Evolutionary conservation across 2,888 invertebrate species (phyloP).

Genomic region (Brachylomia viminalis): DNA sequence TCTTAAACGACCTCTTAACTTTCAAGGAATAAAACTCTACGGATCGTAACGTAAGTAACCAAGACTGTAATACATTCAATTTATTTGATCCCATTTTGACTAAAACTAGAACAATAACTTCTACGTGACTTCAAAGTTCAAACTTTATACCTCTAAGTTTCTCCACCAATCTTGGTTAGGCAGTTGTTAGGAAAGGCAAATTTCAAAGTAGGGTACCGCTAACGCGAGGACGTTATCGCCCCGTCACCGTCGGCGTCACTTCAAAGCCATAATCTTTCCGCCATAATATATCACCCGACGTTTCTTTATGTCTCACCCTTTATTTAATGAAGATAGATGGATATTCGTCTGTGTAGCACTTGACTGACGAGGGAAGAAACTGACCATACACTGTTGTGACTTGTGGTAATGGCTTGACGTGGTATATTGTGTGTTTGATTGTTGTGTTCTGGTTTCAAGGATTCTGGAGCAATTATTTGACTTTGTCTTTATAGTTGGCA

Average conservation of each 20-base stretch:
- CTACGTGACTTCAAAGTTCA: slow-evolving; percentile 41
- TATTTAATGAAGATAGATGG: slow-evolving; percentile 67
- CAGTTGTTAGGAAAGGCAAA: slow-evolving; percentile 51
- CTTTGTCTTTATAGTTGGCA: neutral
- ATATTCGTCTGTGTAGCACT: slow-evolving; percentile 47
- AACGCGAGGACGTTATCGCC: slow-evolving; percentile 58
- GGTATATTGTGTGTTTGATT: slow-evolving; percentile 16
- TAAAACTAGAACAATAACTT: slow-evolving; percentile 35
- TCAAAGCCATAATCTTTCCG: slow-evolving; percentile 60
- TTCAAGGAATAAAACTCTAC: neutral
- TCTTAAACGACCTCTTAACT: neutral
- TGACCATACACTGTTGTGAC: slow-evolving; percentile 36
- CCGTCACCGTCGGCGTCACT: slow-evolving; percentile 50
- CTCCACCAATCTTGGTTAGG: slow-evolving; percentile 45
- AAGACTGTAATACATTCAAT: slow-evolving; percentile 12
- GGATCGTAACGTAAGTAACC: neutral
- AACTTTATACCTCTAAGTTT: slow-evolving; percentile 44
- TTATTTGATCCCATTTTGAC: slow-evolving; percentile 30
- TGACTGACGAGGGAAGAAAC: slow-evolving; percentile 27
- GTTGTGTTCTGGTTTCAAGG: neutral
- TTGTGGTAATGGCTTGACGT: slow-evolving; percentile 29
- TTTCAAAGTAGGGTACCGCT: slow-evolving; percentile 52
- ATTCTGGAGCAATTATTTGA: neutral
- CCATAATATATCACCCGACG: slow-evolving; percentile 63
- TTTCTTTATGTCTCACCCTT: slow-evolving; percentile 66